Evolutionary conservation across 2,888 invertebrate genomes (phyloP).

Genomic region (Odiellus spinosus): DNA sequence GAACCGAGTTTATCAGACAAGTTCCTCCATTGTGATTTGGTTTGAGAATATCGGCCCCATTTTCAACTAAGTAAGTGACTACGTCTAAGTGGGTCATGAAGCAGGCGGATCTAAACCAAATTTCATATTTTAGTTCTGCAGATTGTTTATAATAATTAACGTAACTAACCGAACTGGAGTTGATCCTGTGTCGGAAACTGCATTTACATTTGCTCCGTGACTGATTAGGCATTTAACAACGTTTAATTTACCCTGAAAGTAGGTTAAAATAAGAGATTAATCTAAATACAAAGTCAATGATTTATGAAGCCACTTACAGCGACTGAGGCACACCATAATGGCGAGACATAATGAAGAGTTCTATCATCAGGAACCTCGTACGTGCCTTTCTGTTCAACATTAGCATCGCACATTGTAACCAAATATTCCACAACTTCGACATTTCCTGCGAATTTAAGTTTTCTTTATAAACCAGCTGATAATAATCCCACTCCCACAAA

Average conservation of each 20-base stretch:
- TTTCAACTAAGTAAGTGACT: constrained; percentile 36
- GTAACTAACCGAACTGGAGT: constrained; percentile 42
- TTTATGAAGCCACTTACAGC: constrained; percentile 36
- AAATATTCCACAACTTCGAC: constrained; percentile 71
- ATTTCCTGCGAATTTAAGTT: constrained; percentile 47
- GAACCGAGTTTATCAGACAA: constrained; percentile 82
- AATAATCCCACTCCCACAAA: no score
- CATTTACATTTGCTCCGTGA: constrained; percentile 70
- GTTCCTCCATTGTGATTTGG: constrained; percentile 84
- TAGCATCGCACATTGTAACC: constrained; percentile 60
- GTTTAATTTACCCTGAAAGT: constrained; percentile 43
- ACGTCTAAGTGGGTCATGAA: constrained; percentile 77
- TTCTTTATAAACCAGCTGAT: no score
- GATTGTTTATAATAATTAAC: no score
- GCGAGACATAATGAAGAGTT: constrained; percentile 63
- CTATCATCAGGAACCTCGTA: constrained; percentile 71
- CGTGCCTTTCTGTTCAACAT: constrained; percentile 63
- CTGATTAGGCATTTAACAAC: constrained; percentile 60
- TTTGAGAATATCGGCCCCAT: constrained; percentile 37
- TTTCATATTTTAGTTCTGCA: no score
- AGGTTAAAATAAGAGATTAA: no score
- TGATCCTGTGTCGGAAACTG: constrained; percentile 70
- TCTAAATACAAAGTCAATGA: no score
- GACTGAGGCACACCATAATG: constrained; percentile 83
- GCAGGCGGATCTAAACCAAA: constrained; percentile 66